A percentile compares a stretch with the other conserved stretches of the same genome.
phyloP scores from a whole-genome alignment of 2,113 vertebrate species.

The Vimba vimba region DNA sequence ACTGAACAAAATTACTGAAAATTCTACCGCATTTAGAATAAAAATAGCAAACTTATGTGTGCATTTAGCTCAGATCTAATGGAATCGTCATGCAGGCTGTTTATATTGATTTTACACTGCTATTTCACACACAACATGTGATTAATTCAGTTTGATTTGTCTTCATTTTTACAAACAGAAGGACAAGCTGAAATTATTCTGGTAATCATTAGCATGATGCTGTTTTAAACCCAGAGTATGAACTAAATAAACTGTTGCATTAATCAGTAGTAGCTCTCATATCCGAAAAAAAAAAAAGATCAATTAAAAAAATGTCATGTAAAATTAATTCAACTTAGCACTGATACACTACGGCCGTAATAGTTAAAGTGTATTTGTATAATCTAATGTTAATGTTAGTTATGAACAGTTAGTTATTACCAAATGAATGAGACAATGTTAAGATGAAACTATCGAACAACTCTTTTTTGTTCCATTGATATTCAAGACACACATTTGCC shows the following conservation, averaged over 20 bases:
- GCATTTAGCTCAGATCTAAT: not conserved
- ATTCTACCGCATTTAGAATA: not conserved
- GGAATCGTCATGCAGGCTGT: not conserved
- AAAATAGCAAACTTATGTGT: not conserved
- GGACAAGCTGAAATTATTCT: not conserved
- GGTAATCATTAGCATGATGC: not conserved
- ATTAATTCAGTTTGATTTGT: not conserved
- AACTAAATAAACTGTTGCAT: not conserved
- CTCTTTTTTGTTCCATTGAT: conserved; percentile 32
- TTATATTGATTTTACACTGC: not conserved
- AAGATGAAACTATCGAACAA: not conserved
- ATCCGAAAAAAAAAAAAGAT: not conserved
- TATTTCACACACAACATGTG: not conserved
- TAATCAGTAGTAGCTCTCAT: not conserved
- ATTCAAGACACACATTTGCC: conserved; percentile 55
- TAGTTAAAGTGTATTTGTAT: not conserved
- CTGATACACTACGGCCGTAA: not conserved
- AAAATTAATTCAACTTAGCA: not conserved
- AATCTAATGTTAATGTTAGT: conserved; percentile 2
- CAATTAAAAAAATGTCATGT: not conserved
- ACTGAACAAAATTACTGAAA: not conserved
- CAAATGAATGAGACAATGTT: not conserved
- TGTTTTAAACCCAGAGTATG: not conserved
- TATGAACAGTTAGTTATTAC: conserved; percentile 5
- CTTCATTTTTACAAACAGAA: not conserved